phyloP scores from a whole-genome alignment of 2,888 invertebrate genomes.

The Bembecia ichneumoniformis region DNA sequence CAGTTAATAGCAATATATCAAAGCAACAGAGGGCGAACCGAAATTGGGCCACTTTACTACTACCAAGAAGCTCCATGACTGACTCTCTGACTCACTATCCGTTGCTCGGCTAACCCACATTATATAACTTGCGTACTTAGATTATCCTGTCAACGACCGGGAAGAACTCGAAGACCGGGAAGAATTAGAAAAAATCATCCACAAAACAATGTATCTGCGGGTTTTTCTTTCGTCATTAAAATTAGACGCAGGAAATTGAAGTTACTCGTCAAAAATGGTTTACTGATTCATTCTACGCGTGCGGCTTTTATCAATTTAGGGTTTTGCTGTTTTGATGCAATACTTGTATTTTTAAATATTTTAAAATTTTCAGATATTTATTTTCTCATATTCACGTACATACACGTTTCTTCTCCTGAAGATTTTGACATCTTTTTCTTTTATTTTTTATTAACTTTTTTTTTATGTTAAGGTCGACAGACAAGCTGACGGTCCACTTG shows the following conservation, averaged over 20 bases:
- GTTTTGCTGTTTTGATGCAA: no score
- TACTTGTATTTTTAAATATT: no score
- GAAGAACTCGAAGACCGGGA: background rate
- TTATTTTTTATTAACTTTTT: no score
- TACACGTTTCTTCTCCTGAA: no score
- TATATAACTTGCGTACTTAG: background rate
- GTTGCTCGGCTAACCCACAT: background rate
- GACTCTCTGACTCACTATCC: constrained; percentile 1
- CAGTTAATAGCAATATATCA: background rate
- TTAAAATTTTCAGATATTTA: no score
- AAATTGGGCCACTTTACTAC: constrained; percentile 1
- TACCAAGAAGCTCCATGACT: background rate
- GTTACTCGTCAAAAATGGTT: background rate
- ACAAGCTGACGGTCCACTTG: no score
- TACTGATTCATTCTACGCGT: no score
- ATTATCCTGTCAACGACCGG: background rate
- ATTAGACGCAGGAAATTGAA: background rate
- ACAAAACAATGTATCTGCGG: background rate
- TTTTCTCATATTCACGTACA: no score
- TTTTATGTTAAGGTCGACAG: no score
- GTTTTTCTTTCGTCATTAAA: background rate
- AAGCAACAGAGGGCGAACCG: constrained; percentile 2
- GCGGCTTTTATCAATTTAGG: no score
- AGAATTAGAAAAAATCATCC: background rate
- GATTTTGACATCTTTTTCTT: no score